Evolutionary conservation across 1,140 invertebrate genomes (phyloP), one percentile per base, ranked within the genome.

Genomic region (Thrips palmi): DNA sequence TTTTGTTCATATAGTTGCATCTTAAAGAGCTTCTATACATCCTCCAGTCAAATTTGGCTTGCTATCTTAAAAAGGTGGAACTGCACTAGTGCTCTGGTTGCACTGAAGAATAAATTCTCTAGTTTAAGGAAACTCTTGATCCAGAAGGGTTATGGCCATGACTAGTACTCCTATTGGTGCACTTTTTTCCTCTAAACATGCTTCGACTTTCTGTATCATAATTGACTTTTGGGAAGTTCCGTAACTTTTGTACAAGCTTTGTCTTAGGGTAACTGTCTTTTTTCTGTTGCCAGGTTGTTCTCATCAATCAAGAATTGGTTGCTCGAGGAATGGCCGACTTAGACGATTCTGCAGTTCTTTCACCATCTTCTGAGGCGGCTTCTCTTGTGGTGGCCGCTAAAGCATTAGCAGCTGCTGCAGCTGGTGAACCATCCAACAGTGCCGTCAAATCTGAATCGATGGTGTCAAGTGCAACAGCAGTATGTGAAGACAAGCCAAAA

Each of bases 281-380:
- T 46, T 42, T 43, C 51, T 38, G 41, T 49, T 67, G 63, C 20
- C 61, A 74, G 70, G 65, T 70, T 58, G 62, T 74, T 44, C 63
- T 74, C 58, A 60, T 77, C 42, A 76, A 76, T 54, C 59, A 68
- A 53, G 69, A 73, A 54, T 57, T 77, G 46, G 71, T 74, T 44
- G 65, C 68, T 41, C 62, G 68, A 56, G 73, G 74, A 41, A 61
- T 67, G 49, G 74, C 72, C 28, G 65, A 67, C 51, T 74, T 70
- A 70, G 56, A 66, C 28, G 40, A 48, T 40, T 19, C 40, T 21
- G 40, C n/a, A n/a, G n/a, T n/a, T n/a, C n/a, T n/a, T n/a, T n/a
- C n/a, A n/a, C n/a, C n/a, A n/a, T n/a, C n/a, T n/a, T n/a, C n/a
- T n/a, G n/a, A n/a, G n/a, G n/a, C n/a, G n/a, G n/a, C n/a, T n/a